Evolutionary conservation across 2,113 vertebrate genomes (phyloP), one percentile per base, ranked within the genome.

Genomic region (Sinosuthora webbiana): DNA sequence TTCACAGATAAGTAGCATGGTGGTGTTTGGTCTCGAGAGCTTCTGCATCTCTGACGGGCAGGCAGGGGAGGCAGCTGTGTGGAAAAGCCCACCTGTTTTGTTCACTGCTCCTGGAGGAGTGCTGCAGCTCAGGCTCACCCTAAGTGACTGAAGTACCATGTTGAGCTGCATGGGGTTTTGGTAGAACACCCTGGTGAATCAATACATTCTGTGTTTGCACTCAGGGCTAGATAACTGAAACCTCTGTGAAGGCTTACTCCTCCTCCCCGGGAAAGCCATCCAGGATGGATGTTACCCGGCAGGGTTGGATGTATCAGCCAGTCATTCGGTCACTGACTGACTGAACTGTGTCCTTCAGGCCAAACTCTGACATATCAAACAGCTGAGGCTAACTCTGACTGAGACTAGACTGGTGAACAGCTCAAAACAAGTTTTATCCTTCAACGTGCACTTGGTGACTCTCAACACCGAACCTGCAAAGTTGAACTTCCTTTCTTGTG

Each of bases 211-310:
- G 12, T 67, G 35, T 52, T 55, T 67, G 11, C 41, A 16, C 56
- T 78, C 2, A 6, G 39, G 14, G 13, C 41, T 78, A 30, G 50
- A 18, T 15, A 28, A 52, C 30, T 78, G 80, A 53, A 93, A 55
- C 35, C 24, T 89, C 56, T 68, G 15, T 35, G 19, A 78, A 70
- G 76, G 16, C 33, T 87, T 55, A 11, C 6, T 35, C 17, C 55
- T 93, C n/a, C 15, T 68, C 2, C 13, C 30, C 37, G 69, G 42
- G 74, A 56, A 93, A 78, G 18, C 27, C 52, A 49, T 75, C 30
- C n/a, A 24, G 24, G 1, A 0, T 55, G 42, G 42, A 62, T 1
- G 0, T 73, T 71, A 53, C 67, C 50, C 27, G 39, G 24, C 13
- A 37, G 31, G 20, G 19, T 3, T 93, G 81, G 50, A 64, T 76